phyloP scores from a whole-genome alignment of 2,113 vertebrate genomes.

The Todiramphus saurophagus region DNA sequence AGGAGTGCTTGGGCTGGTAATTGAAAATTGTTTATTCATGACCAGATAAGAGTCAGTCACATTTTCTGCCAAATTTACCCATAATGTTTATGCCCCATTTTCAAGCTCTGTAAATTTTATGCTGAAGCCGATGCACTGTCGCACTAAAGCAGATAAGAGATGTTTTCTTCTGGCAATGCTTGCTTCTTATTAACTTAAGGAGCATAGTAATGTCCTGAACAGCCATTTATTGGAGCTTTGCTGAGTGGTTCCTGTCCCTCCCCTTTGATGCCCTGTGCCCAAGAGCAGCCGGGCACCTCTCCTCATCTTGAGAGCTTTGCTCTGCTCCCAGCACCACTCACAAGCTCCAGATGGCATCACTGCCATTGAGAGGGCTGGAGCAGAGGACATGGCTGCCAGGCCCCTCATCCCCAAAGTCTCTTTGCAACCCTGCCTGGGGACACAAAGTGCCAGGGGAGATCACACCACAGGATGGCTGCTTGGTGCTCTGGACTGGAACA shows the following conservation, averaged over 20 bases:
- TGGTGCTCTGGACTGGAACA: background rate
- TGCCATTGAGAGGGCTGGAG: background rate
- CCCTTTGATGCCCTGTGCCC: background rate
- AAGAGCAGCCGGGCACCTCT: background rate
- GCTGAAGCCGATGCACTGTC: constrained; percentile 68
- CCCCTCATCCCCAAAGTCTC: background rate
- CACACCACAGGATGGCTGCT: background rate
- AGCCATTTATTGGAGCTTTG: constrained; percentile 26
- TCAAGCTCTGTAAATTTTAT: constrained; percentile 83
- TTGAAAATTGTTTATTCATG: constrained; percentile 83
- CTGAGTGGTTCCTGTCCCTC: constrained; percentile 29
- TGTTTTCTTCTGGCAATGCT: constrained; percentile 68
- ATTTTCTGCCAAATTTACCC: constrained; percentile 83
- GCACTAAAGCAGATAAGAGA: constrained; percentile 71
- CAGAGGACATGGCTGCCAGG: background rate
- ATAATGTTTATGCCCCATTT: constrained; percentile 77
- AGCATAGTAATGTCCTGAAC: constrained; percentile 64
- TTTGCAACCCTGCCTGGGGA: background rate
- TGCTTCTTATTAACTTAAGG: constrained; percentile 73
- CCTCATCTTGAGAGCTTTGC: background rate
- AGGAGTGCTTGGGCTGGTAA: constrained; percentile 49
- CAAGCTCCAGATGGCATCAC: background rate
- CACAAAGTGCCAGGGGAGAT: background rate
- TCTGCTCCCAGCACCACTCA: background rate
- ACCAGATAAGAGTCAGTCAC: constrained; percentile 72